These are phyloP conservation scores for Periphyllus acericola DNA, from an alignment of 2,888 invertebrate species.

Conservation along the genomic window DNA sequence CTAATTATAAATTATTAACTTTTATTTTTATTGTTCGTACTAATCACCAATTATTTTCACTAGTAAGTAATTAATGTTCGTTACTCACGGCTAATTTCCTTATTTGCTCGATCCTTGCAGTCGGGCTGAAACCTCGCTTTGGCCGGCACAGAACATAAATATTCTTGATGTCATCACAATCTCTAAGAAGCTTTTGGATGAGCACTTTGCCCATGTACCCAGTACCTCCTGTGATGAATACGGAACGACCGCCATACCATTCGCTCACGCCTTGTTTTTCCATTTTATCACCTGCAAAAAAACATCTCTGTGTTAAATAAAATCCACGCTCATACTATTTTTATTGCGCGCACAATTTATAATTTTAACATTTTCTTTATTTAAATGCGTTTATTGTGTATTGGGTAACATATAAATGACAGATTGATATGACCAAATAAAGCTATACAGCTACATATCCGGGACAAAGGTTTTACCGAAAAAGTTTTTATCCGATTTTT, in stretches of 20 bases:
- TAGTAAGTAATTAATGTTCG: background rate
- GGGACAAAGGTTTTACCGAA: background rate
- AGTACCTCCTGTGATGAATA: conserved; percentile 90
- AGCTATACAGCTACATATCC: no score
- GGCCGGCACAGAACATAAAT: conserved; percentile 71
- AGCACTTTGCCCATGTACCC: conserved; percentile 71
- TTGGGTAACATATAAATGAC: no score
- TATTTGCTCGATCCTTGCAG: conserved; percentile 71
- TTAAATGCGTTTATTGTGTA: no score
- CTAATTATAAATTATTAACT: no score
- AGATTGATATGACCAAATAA: no score
- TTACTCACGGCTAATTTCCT: conserved; percentile 71
- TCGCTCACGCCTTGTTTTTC: conserved; percentile 63
- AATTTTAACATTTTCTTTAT: no score
- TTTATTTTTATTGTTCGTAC: no score
- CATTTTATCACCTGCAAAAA: conserved; percentile 32
- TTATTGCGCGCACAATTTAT: no score
- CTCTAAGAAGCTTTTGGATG: conserved; percentile 65
- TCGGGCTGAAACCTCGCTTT: conserved; percentile 71
- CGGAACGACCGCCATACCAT: conserved; percentile 65
- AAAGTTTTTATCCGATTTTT: background rate
- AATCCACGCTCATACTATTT: no score
- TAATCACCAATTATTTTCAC: no score
- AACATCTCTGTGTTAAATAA: background rate
- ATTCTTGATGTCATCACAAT: conserved; percentile 70